Evolutionary conservation across 2,113 vertebrate species (phyloP).

Genomic region (Pygathrix nemaeus): DNA sequence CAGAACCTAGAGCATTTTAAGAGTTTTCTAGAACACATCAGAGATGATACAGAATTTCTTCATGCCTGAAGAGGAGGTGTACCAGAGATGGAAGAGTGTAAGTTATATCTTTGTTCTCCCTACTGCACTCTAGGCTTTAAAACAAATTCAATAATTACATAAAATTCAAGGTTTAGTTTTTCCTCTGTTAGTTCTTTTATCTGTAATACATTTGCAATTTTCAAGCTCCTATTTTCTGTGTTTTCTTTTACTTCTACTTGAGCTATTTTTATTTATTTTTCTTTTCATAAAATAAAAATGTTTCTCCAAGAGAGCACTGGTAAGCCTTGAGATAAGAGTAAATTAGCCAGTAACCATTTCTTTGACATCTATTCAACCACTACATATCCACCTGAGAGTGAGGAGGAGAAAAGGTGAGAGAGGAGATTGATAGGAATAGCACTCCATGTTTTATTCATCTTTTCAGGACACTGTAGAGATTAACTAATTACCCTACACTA

Average conservation of each 20-base stretch:
- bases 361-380: constrained; percentile 10
- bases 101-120: not conserved
- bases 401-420: not conserved
- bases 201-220: not conserved
- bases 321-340: not conserved
- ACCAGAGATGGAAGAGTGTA: not conserved
- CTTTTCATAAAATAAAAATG: constrained; percentile 10
- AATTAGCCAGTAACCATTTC: not conserved
- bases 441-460: constrained; percentile 34
- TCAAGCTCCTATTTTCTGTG: not conserved
- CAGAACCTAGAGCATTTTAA: not conserved
- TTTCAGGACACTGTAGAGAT: not conserved
- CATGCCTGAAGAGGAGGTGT: not conserved
- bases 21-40: not conserved
- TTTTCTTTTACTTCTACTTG: not conserved
- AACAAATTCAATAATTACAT: constrained; percentile 3
- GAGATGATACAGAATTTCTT: not conserved
- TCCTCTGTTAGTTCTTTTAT: not conserved
- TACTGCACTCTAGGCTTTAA: not conserved
- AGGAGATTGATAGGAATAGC: not conserved
- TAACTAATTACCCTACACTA: not conserved
- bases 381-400: not conserved
- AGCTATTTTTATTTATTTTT: constrained; percentile 40
- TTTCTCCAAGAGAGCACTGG: not conserved
- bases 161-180: not conserved